These are phyloP conservation scores for Anarsia innoxiella DNA, from an alignment of 2,888 invertebrate genomes.

Conservation along the genomic window DNA sequence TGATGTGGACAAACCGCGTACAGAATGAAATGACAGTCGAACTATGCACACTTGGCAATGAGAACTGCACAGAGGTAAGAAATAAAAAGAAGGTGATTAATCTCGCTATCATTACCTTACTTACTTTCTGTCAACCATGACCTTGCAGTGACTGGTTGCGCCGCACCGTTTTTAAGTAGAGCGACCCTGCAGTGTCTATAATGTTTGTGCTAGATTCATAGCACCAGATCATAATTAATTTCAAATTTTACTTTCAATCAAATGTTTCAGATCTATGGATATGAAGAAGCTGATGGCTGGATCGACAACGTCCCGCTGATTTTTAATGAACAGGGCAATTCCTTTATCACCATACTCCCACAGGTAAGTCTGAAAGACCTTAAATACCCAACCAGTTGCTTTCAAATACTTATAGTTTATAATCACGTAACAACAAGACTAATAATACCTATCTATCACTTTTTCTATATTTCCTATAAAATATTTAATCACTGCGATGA, in stretches of 20 bases:
- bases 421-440: no score
- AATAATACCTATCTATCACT: no score
- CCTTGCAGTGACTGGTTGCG: no score
- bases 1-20: constrained; percentile 92
- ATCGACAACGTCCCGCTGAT: constrained; percentile 85
- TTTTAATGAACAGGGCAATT: constrained; percentile 79
- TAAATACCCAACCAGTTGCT: no score
- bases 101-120: no score
- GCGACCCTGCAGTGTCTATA: neutral
- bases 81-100: no score
- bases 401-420: no score
- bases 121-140: no score
- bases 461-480: no score
- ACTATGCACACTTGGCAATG: constrained; percentile 71
- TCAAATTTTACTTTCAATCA: neutral
- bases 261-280: constrained; percentile 62
- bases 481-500: no score
- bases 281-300: constrained; percentile 79
- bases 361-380: no score
- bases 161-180: neutral
- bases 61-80: constrained; percentile 39
- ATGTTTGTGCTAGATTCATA: neutral
- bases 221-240: neutral
- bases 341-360: constrained; percentile 84
- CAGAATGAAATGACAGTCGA: constrained; percentile 80